Percentiles rank a stretch among this genome's conserved stretches.
These are phyloP conservation scores for Oxyteleia sp. DNA, from an alignment of 2,888 invertebrate species.

Conservation along the genomic window DNA sequence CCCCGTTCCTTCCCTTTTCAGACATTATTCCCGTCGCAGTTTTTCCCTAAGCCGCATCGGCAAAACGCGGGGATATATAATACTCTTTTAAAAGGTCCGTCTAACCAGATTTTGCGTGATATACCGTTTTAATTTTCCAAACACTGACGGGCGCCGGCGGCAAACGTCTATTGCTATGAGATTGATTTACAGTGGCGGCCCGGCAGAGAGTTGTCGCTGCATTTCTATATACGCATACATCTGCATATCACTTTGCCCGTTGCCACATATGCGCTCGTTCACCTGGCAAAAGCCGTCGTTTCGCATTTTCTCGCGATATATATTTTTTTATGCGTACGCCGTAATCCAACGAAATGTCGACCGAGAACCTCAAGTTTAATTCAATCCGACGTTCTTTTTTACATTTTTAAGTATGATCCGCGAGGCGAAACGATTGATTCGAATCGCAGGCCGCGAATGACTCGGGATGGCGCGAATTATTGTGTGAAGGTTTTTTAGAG, in stretches of 20 bases:
- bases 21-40: conserved; percentile 37
- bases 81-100: conserved; percentile 80
- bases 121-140: conserved; percentile 85
- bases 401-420: conserved; percentile 44
- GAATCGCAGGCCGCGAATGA: background rate
- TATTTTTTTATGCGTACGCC: conserved; percentile 33
- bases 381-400: conserved; percentile 33
- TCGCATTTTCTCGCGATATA: conserved; percentile 47
- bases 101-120: conserved; percentile 80
- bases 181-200: conserved; percentile 81
- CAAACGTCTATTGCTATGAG: conserved; percentile 80
- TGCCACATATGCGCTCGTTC: conserved; percentile 55
- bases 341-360: conserved; percentile 44
- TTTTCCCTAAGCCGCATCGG: conserved; percentile 51
- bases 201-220: conserved; percentile 68
- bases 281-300: conserved; percentile 56
- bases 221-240: conserved; percentile 67
- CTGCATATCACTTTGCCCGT: conserved; percentile 60
- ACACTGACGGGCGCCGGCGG: conserved; percentile 77
- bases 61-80: conserved; percentile 74
- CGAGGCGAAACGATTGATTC: conserved; percentile 13
- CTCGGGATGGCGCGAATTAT: background rate
- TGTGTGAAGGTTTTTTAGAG: background rate
- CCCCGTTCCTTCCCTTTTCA: conserved; percentile 22
- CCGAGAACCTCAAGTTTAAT: conserved; percentile 39